A percentile compares a stretch with the other conserved stretches of the same genome.
phyloP scores from a whole-genome alignment of 2,888 invertebrate species.

The Amphiduros pacificus region DNA sequence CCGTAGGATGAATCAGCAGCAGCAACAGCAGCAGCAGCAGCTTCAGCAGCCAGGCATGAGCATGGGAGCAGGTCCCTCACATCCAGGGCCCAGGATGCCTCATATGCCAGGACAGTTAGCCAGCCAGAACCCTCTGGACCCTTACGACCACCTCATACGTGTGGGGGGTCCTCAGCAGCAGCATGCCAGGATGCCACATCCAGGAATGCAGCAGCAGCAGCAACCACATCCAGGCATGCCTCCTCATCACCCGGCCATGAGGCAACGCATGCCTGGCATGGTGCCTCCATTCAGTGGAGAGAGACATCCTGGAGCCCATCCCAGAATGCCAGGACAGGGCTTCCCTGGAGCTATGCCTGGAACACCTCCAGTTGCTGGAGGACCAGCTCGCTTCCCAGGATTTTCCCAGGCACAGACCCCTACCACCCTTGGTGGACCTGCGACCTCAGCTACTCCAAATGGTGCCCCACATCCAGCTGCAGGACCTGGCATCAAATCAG shows the following conservation, averaged over 20 bases:
- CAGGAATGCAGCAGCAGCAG: conserved; percentile 2
- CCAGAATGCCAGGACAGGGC: not conserved
- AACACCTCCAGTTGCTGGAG: too few species aligned
- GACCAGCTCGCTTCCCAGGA: too few species aligned
- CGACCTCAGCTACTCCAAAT: too few species aligned
- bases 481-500: too few species aligned
- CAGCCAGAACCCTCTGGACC: conserved; percentile 9
- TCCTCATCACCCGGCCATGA: not conserved
- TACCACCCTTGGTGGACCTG: too few species aligned
- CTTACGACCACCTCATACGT: conserved; percentile 9
- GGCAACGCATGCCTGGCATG: not conserved
- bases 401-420: too few species aligned
- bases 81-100: too few species aligned
- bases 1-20: conserved; percentile 32
- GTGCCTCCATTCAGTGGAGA: not conserved
- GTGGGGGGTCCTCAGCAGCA: not conserved
- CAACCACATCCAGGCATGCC: not conserved
- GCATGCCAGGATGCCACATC: not conserved
- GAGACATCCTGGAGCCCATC: not conserved
- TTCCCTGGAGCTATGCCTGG: not conserved
- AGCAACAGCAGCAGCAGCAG: conserved; percentile 18
- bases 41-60: conserved; percentile 4
- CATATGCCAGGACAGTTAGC: too few species aligned
- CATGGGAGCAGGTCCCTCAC: not conserved
- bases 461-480: too few species aligned